These are phyloP conservation scores for Ailuropoda melanoleuca DNA, from an alignment of 2,113 vertebrate genomes.

Conservation along the genomic window DNA sequence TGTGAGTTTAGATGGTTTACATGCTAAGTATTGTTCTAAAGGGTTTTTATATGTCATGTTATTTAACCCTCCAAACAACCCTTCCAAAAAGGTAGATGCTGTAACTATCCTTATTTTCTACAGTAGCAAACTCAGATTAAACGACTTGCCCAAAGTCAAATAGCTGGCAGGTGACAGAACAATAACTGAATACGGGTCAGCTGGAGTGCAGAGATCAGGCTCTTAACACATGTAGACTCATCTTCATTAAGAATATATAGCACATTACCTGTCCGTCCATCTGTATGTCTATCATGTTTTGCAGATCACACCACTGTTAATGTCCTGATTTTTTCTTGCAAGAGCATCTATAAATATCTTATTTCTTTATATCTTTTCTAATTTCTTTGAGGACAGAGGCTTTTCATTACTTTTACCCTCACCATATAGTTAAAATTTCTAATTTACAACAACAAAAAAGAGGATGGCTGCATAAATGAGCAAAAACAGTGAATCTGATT, in stretches of 20 bases:
- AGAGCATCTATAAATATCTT: not conserved
- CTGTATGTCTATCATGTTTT: not conserved
- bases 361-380: not conserved
- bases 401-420: not conserved
- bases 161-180: not conserved
- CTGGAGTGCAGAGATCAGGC: not conserved
- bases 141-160: not conserved
- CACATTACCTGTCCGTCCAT: too few species aligned
- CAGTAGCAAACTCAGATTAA: not conserved
- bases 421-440: not conserved
- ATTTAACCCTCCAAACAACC: not conserved
- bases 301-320: not conserved
- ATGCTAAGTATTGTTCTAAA: not conserved
- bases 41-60: not conserved
- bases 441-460: constrained; percentile 3
- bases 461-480: not conserved
- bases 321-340: not conserved
- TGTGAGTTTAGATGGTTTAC: not conserved
- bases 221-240: not conserved
- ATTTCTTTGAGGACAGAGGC: not conserved
- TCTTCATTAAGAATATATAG: not conserved
- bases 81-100: not conserved
- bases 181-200: not conserved
- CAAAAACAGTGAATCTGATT: not conserved
- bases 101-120: not conserved